Evolutionary conservation across 1,140 invertebrate genomes (phyloP).

Genomic region (Drosophila oshimai): DNA sequence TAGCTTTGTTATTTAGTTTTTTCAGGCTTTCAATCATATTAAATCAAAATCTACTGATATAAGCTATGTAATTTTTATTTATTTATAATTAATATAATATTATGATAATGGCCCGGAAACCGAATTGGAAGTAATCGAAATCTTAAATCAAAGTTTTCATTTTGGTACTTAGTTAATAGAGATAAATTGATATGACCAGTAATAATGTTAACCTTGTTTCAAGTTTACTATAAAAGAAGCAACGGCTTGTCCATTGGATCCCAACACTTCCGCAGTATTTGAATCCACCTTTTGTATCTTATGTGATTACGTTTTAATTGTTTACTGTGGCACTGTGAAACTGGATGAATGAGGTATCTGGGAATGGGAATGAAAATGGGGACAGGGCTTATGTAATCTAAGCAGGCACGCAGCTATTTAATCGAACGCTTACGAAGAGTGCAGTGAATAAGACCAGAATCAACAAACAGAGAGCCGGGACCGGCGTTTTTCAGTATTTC

Average conservation of each 20-base stretch:
- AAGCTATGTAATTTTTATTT: no score
- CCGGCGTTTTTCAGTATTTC: slow-evolving; percentile 47
- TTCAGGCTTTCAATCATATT: no score
- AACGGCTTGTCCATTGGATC: no score
- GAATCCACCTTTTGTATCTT: not conserved
- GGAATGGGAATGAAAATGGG: not conserved
- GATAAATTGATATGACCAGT: no score
- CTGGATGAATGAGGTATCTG: not conserved
- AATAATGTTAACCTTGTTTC: not conserved
- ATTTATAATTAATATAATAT: no score
- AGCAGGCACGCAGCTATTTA: slow-evolving; percentile 27
- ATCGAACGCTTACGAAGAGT: slow-evolving; percentile 41
- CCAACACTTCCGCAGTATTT: not conserved
- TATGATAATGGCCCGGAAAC: no score
- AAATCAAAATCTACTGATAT: no score
- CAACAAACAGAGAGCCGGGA: slow-evolving; percentile 35
- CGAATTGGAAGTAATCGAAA: no score
- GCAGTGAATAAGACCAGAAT: slow-evolving; percentile 41
- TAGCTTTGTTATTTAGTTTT: no score
- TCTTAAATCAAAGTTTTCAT: no score
- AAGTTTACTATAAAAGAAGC: not conserved
- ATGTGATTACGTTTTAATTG: slow-evolving; percentile 12
- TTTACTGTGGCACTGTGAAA: not conserved
- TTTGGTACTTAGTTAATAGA: no score
- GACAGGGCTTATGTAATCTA: slow-evolving; percentile 27